These are phyloP conservation scores for Liparis tanakae DNA, from an alignment of 2,797 vertebrate genomes.

Conservation along the genomic window DNA sequence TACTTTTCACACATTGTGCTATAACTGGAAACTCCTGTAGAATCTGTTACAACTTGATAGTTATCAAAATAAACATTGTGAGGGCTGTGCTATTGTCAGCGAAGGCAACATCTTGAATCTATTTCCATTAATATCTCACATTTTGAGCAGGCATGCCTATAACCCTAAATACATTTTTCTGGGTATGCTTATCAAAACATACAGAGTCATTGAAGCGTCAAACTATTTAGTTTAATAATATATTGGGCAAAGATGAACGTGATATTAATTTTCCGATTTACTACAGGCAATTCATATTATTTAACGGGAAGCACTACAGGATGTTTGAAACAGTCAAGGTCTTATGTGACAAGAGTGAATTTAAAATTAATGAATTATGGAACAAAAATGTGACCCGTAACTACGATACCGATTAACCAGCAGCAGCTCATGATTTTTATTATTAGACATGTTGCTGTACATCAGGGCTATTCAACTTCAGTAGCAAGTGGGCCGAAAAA, in stretches of 20 bases:
- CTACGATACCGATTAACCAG: slow-evolving; percentile 12
- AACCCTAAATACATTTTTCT: background rate
- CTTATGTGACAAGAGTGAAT: background rate
- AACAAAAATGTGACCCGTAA: slow-evolving; percentile 17
- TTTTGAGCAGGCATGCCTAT: background rate
- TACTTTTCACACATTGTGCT: too few relatives aligned
- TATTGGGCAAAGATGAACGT: background rate
- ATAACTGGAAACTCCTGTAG: background rate
- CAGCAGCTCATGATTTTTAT: background rate
- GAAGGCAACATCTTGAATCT: background rate
- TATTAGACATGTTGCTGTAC: background rate
- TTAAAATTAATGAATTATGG: background rate
- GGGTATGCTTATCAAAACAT: too few relatives aligned
- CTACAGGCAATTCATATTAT: background rate
- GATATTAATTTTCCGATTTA: background rate
- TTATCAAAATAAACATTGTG: background rate
- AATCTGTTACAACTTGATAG: background rate
- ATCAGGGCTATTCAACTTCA: too few relatives aligned
- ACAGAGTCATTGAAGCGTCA: too few relatives aligned
- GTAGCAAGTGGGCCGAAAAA: too few relatives aligned
- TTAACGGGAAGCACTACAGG: background rate
- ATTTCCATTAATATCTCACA: background rate
- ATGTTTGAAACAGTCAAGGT: background rate
- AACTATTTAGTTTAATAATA: too few relatives aligned
- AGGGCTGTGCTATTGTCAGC: fast-evolving